phyloP scores from a whole-genome alignment of 2,888 invertebrate genomes.

The Eremobia ochroleuca region DNA sequence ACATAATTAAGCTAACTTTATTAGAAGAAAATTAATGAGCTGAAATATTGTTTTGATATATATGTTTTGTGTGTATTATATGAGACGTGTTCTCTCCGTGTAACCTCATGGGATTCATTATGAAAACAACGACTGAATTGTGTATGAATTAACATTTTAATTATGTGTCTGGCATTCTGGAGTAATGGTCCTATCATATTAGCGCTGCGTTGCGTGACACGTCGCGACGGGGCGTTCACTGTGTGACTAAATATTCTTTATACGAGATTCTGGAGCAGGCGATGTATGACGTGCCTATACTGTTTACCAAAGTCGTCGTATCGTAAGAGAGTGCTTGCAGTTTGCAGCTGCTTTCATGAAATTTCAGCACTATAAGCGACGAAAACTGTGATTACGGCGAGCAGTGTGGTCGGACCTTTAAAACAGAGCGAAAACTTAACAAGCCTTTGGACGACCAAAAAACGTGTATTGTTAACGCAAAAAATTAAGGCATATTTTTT shows the following conservation, averaged over 20 bases:
- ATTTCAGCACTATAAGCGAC: not conserved
- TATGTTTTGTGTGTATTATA: slow-evolving; percentile 32
- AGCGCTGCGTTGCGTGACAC: slow-evolving; percentile 6
- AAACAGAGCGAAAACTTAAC: slow-evolving; percentile 1
- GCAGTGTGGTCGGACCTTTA: slow-evolving; percentile 14
- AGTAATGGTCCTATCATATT: slow-evolving; percentile 39
- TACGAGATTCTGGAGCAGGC: not conserved
- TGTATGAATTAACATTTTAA: slow-evolving; percentile 55
- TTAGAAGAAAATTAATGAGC: slow-evolving; percentile 64
- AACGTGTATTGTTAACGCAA: slow-evolving; percentile 24
- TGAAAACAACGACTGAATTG: slow-evolving; percentile 40
- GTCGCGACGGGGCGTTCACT: not conserved
- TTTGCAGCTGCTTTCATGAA: not conserved
- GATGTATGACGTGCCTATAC: not conserved
- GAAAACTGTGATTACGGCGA: not conserved
- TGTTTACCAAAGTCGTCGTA: not conserved
- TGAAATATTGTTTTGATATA: slow-evolving; percentile 60
- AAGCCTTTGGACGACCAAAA: slow-evolving; percentile 20
- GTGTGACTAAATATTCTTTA: slow-evolving; percentile 32
- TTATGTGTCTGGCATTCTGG: slow-evolving; percentile 23
- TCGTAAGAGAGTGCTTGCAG: not conserved
- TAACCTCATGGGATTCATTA: slow-evolving; percentile 37
- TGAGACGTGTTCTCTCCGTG: slow-evolving; percentile 32
- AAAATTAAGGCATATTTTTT: slow-evolving; percentile 21
- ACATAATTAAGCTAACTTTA: slow-evolving; percentile 70